These are phyloP conservation scores for Lysiphlebus fabarum DNA, from an alignment of 1,140 invertebrate genomes.

Conservation along the genomic window DNA sequence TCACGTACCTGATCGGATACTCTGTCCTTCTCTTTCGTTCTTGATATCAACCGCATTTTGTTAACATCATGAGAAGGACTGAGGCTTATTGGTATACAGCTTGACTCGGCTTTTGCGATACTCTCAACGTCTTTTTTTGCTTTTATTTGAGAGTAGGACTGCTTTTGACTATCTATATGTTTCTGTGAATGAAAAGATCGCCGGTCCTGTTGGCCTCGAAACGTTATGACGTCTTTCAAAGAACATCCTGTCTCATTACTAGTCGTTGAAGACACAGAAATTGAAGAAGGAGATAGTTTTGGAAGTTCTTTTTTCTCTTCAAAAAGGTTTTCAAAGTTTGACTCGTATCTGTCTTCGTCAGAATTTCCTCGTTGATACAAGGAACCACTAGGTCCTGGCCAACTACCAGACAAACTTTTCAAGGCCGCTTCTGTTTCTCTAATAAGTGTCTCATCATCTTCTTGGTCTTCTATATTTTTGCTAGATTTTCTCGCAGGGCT, in stretches of 20 bases:
- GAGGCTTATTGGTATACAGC: slow-evolving; percentile 52
- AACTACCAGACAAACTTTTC: slow-evolving; percentile 77
- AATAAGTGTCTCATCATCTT: slow-evolving; percentile 76
- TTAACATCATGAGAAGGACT: slow-evolving; percentile 24
- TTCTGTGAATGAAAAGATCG: slow-evolving; percentile 40
- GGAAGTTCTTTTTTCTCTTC: slow-evolving; percentile 71
- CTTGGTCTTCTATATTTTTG: slow-evolving; percentile 54
- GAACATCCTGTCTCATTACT: slow-evolving; percentile 62
- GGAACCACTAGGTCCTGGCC: slow-evolving; percentile 66
- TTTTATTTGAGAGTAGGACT: slow-evolving; percentile 32
- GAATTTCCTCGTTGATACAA: slow-evolving; percentile 64
- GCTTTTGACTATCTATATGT: slow-evolving; percentile 20
- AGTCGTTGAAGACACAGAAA: slow-evolving; percentile 59
- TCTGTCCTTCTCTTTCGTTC: slow-evolving; percentile 43
- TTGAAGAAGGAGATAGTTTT: slow-evolving; percentile 64
- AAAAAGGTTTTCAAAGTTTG: slow-evolving; percentile 79
- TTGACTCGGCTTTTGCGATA: slow-evolving; percentile 51
- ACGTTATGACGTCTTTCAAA: slow-evolving; percentile 65
- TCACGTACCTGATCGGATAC: slow-evolving; percentile 30
- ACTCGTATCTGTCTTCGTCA: slow-evolving; percentile 68
- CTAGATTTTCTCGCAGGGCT: slow-evolving; percentile 57
- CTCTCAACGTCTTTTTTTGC: slow-evolving; percentile 22
- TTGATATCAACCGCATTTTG: slow-evolving; percentile 31
- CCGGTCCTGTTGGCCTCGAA: slow-evolving; percentile 58
- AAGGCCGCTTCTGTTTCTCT: slow-evolving; percentile 81